phyloP scores from a whole-genome alignment of 2,888 invertebrate species.

The Rapana venosa region DNA sequence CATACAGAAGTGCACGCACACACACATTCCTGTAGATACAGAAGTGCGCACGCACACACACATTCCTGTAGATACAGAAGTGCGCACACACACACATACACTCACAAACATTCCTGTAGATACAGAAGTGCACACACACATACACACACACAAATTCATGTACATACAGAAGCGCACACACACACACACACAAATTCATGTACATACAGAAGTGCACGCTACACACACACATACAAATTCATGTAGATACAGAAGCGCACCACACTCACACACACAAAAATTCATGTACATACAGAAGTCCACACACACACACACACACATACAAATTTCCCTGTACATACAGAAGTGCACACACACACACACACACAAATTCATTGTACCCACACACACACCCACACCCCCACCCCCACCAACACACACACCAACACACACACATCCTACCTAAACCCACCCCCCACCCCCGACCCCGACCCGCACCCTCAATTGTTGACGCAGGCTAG shows the following conservation, averaged over 20 bases:
- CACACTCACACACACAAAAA: not conserved
- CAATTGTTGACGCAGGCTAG: constrained; percentile 67
- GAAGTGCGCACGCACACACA: not conserved
- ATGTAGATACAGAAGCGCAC: not conserved
- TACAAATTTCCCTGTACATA: not conserved
- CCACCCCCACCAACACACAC: not conserved
- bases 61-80: not conserved
- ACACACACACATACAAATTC: not conserved
- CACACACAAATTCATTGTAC: not conserved
- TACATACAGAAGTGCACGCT: not conserved
- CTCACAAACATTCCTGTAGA: not conserved
- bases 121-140: not conserved
- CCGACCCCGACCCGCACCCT: not conserved
- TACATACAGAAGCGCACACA: not conserved
- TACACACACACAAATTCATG: not conserved
- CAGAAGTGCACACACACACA: not conserved
- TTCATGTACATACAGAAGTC: not conserved
- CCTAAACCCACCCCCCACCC: no score
- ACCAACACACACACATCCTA: not conserved
- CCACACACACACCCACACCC: not conserved
- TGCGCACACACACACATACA: not conserved
- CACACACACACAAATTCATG: not conserved
- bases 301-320: not conserved
- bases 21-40: not conserved
- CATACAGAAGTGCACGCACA: not conserved